Percentiles rank a stretch among this genome's conserved stretches.
Evolutionary conservation across 2,888 invertebrate species (phyloP).

Genomic region (Zootermopsis nevadensis): DNA sequence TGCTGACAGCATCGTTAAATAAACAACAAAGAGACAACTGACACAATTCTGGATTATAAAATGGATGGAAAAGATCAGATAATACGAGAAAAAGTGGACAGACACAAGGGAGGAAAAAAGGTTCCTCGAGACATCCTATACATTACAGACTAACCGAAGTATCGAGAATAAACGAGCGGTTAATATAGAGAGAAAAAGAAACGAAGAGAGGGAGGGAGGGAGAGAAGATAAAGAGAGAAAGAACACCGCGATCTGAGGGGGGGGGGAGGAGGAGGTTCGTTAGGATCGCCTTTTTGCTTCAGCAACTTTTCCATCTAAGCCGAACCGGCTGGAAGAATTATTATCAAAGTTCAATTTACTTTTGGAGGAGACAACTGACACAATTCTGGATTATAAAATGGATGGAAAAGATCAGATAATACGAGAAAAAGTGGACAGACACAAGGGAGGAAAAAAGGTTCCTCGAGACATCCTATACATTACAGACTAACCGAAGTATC

Average conservation of each 20-base stretch:
- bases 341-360: slow-evolving; percentile 50
- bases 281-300: slow-evolving; percentile 50
- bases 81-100: background rate
- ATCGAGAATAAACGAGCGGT: background rate
- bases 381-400: background rate
- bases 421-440: background rate
- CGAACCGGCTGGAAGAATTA: slow-evolving; percentile 49
- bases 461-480: background rate
- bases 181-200: background rate
- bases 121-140: background rate
- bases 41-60: too few species aligned
- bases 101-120: background rate
- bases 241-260: too few species aligned
- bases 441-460: background rate
- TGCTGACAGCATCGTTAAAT: too few species aligned
- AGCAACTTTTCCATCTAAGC: slow-evolving; percentile 50
- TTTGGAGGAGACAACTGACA: background rate
- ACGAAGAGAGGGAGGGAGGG: slow-evolving; percentile 55
- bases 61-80: background rate
- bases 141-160: background rate
- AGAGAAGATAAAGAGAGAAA: slow-evolving; percentile 31
- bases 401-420: background rate
- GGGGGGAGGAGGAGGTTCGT: slow-evolving; percentile 46
- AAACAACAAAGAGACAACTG: too few species aligned
- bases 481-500: background rate